These are phyloP conservation scores for Bradypodion ventrale DNA, from an alignment of 2,797 vertebrate species.

Conservation along the genomic window DNA sequence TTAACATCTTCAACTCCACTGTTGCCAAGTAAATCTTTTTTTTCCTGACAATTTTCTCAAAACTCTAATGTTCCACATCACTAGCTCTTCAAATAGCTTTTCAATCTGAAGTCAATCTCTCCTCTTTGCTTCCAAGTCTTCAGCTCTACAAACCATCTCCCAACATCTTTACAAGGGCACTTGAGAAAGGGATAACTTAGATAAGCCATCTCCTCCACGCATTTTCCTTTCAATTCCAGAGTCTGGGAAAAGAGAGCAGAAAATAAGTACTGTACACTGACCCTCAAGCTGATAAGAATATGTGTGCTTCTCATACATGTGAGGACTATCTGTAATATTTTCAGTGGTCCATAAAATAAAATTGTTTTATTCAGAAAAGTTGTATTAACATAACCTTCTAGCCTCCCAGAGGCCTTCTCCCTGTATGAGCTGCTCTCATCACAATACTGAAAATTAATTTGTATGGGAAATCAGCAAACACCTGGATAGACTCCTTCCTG, in stretches of 20 bases:
- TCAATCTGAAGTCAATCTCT: background rate
- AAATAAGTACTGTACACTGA: background rate
- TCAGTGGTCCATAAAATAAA: background rate
- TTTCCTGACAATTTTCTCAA: background rate
- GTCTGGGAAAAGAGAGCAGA: background rate
- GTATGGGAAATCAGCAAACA: background rate
- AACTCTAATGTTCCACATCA: background rate
- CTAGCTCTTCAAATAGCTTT: background rate
- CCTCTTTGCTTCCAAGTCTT: background rate
- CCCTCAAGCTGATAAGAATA: background rate
- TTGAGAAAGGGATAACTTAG: background rate
- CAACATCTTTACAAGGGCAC: background rate
- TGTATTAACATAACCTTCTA: conserved; percentile 4
- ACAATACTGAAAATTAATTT: background rate
- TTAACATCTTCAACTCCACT: background rate
- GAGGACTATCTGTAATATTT: conserved; percentile 13
- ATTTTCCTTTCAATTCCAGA: background rate
- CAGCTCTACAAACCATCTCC: background rate
- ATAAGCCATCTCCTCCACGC: background rate
- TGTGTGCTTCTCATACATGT: background rate
- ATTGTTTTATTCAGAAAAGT: conserved; percentile 8
- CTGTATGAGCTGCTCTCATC: background rate
- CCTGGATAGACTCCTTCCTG: background rate
- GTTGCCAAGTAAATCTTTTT: background rate
- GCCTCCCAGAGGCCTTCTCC: background rate